These are phyloP conservation scores for Slavum lentiscoides DNA, from an alignment of 2,888 invertebrate species.

Conservation along the genomic window DNA sequence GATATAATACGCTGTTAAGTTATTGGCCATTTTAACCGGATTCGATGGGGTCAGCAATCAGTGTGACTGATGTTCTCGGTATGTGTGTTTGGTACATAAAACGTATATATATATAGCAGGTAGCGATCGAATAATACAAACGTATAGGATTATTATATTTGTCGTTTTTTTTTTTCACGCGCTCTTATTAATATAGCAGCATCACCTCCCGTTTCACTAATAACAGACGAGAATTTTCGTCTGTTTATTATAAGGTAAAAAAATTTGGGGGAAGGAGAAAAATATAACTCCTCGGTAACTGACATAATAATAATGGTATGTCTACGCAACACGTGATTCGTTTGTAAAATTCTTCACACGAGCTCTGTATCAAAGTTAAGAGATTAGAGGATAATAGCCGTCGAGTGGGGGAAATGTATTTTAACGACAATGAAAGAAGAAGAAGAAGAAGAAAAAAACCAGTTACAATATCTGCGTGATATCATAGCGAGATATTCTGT, in stretches of 20 bases:
- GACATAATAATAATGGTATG: no score
- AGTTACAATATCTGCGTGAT: not conserved
- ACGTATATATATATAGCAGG: not conserved
- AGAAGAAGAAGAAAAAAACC: not conserved
- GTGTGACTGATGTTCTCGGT: slow-evolving; percentile 32
- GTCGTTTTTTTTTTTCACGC: not conserved
- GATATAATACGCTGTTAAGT: not conserved
- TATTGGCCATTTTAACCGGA: slow-evolving; percentile 25
- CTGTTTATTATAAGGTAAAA: no score
- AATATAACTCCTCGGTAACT: no score
- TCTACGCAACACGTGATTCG: no score
- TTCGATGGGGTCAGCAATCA: slow-evolving; percentile 27
- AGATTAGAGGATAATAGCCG: not conserved
- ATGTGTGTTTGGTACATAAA: not conserved
- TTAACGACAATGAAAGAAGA: not conserved
- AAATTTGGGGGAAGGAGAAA: no score
- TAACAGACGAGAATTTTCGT: no score
- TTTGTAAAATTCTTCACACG: no score
- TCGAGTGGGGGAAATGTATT: no score
- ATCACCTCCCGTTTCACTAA: no score
- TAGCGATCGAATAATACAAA: not conserved
- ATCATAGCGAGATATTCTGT: not conserved
- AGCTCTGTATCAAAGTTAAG: not conserved
- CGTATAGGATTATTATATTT: not conserved
- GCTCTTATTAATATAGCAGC: no score